Evolutionary conservation across 2,797 vertebrate genomes (phyloP).

Genomic region (Phyllotis vaccarum): DNA sequence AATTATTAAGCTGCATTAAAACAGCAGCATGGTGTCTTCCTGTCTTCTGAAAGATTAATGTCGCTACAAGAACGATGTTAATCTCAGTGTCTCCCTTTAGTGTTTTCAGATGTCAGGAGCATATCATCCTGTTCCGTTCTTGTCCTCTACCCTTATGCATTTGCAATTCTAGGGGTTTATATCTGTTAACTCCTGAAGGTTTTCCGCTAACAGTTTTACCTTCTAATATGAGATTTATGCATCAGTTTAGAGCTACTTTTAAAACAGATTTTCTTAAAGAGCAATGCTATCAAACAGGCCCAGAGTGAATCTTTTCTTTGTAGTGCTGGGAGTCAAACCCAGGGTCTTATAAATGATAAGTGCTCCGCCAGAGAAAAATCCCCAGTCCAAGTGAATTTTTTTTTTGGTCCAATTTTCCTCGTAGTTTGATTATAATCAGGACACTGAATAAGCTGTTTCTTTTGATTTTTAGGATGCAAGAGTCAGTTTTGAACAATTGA

Average conservation of each 20-base stretch:
- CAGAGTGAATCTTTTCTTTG: background rate
- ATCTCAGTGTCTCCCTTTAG: constrained; percentile 74
- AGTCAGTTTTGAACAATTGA: constrained; percentile 43
- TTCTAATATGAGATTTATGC: constrained; percentile 59
- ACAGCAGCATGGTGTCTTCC: constrained; percentile 84
- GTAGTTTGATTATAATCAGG: background rate
- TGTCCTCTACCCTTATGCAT: constrained; percentile 48
- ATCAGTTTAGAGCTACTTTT: constrained; percentile 47
- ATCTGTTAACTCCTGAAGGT: constrained; percentile 71
- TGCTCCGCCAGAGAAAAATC: background rate
- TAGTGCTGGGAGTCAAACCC: background rate
- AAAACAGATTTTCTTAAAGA: constrained; percentile 60
- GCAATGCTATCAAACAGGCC: background rate
- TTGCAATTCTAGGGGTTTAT: constrained; percentile 42
- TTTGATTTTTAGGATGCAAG: constrained; percentile 21
- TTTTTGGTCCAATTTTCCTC: constrained; percentile 30
- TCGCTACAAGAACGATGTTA: constrained; percentile 76
- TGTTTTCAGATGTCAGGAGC: constrained; percentile 73
- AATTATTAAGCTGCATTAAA: constrained; percentile 89
- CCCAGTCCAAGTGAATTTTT: background rate
- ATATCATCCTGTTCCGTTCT: constrained; percentile 33
- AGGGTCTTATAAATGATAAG: background rate
- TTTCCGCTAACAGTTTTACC: constrained; percentile 31
- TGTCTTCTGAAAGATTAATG: constrained; percentile 89
- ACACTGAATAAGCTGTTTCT: background rate